Base-by-base conservation (phyloP, 2,113 vertebrate species). In the Clarias batrachus region DNA sequence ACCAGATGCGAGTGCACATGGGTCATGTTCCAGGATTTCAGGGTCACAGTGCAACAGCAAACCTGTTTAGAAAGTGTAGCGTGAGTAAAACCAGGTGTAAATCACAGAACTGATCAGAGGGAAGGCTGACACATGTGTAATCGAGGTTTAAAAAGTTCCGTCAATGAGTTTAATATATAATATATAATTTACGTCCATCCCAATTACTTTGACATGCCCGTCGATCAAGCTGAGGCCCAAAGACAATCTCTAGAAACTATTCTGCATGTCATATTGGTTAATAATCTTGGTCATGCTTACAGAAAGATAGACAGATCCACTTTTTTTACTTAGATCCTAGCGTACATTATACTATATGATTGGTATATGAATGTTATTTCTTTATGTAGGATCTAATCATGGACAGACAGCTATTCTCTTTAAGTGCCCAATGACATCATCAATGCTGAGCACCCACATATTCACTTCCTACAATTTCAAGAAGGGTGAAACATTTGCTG, bases 41-140 rank as follows among this genome's bases (percentile, higher is more conserved):
- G 66, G 82, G 66, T 83, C 65, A 83, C 27, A 30, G 48, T 83
- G 48, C 30, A 83, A 56, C 23, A 57, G 52, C 27, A 57, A 70
- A 57, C 27, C 52, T 71, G 82, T 59, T 57, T 83, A 59, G 10
- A 56, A 83, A 83, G 25, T 30, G 14, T 30, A 52, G 73, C 57
- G 27, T 76, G 70, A 85, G 71, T 65, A 52, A 65, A 65, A 77
- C 33, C 84, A 77, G 84, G 73, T 77, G 71, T 19, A 62, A 81
- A 81, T 11, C 57, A 62, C 30, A 30, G 14, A 25, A 23, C 17
- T 37, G 27, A 21, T 60, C 56, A 60, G 30, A 12, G 27, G 21
- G 25, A 8, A 54, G 62, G 37, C 10, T 1, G 7, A 62, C 10
- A 56, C 63, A 80, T 30, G 62, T 80, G 77, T 17, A 59, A 60